Evolutionary conservation across 2,113 vertebrate species (phyloP), one percentile per base, ranked within the genome.

Genomic region (Anoura caudifer): DNA sequence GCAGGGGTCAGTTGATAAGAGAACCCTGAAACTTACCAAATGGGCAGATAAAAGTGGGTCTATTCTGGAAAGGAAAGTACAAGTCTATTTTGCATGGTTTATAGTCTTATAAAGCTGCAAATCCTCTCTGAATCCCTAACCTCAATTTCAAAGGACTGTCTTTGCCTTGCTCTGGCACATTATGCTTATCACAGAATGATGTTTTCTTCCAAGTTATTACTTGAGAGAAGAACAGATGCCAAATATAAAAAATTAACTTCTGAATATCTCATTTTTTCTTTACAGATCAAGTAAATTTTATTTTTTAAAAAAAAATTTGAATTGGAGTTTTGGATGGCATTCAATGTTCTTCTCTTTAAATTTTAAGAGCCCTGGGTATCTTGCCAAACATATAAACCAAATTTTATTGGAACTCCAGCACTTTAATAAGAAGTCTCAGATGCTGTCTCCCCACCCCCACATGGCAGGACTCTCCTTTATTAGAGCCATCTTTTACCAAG

Each of bases 151-250:
- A 70, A 82, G 31, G 45, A 83, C 12, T n/a, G 14, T 94, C 75
- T 91, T 75, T 47, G 54, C 63, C 94, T 91, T 80, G 20, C 28
- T 81, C 80, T 90, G 94, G 80, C 80, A 94, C n/a, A 61, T 83
- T 83, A 43, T 72, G 47, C 54, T 87, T 92, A 93, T 90, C 87
- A 61, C 31, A 63, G 69, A 90, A 92, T 85, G 93, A 50, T 80
- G 19, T 69, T 90, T 96, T 92, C 92, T 97, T 97, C 76, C 95
- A 79, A 95, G 38, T 90, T 94, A 94, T 82, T 95, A 88, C 81
- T 96, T 97, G 94, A 95, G 59, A 97, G 85, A 91, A 88, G 91
- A 96, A 85, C 84, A 92, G 67, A 94, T 87, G 97, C 87, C 95
- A 97, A 90, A 95, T 67, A 95, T 11, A 90, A 75, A 91, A 95